Percentiles rank a stretch among this genome's conserved stretches.
These are phyloP conservation scores for Empidonax traillii DNA, from an alignment of 2,113 vertebrate species.

Conservation along the genomic window DNA sequence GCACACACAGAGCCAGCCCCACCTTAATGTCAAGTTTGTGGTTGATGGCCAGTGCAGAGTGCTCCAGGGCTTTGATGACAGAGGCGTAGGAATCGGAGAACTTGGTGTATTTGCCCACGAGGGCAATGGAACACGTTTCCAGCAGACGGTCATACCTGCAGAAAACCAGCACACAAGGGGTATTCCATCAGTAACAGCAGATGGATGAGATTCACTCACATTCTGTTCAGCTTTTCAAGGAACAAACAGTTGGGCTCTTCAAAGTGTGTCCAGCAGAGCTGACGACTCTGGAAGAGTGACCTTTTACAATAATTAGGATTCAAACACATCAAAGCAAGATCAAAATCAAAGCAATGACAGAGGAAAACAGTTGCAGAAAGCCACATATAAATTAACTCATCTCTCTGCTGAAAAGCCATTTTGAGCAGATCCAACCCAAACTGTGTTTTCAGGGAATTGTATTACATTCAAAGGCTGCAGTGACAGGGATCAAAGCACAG, in stretches of 20 bases:
- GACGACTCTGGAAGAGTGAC: not conserved
- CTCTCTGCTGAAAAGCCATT: not conserved
- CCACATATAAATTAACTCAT: not conserved
- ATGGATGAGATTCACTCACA: not conserved
- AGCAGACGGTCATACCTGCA: constrained; percentile 89
- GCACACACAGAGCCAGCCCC: not conserved
- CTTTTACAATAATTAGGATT: not conserved
- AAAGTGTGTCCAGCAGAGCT: not conserved
- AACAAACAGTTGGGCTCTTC: not conserved
- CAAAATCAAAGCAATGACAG: not conserved
- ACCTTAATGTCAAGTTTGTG: constrained; percentile 97
- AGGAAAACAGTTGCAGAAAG: not conserved
- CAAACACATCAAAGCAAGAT: not conserved
- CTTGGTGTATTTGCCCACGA: constrained; percentile 97
- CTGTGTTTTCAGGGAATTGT: not conserved
- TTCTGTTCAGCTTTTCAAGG: not conserved
- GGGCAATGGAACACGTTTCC: constrained; percentile 88
- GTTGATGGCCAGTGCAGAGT: constrained; percentile 93
- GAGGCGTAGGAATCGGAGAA: constrained; percentile 97
- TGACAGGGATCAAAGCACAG: not conserved
- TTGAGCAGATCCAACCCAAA: not conserved
- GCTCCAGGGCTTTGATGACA: constrained; percentile 95
- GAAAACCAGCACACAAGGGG: not conserved
- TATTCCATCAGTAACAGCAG: not conserved
- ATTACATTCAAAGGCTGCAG: not conserved